Evolutionary conservation across 2,888 invertebrate genomes (phyloP).

Genomic region (Heteromyza rotundicornis): DNA sequence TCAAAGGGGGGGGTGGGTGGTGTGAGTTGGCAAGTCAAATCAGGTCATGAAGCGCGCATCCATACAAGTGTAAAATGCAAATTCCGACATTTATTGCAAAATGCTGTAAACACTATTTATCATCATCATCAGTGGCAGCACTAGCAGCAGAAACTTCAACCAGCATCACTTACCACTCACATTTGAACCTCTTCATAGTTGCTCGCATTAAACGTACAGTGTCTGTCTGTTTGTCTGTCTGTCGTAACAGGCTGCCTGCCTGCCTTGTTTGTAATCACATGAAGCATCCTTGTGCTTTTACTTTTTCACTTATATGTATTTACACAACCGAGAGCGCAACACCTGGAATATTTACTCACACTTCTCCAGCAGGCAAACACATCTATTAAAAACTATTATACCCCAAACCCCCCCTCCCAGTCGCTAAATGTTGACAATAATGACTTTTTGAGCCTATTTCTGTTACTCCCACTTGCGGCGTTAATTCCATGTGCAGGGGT

Average conservation of each 20-base stretch:
- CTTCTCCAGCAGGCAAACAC: background rate
- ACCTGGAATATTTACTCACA: background rate
- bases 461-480: slow-evolving; percentile 17
- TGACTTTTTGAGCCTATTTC: slow-evolving; percentile 53
- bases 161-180: no score
- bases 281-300: no score
- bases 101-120: background rate
- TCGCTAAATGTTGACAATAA: slow-evolving; percentile 51
- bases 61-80: background rate
- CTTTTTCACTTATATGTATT: no score
- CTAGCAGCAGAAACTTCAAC: background rate
- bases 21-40: background rate
- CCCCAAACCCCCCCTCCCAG: no score
- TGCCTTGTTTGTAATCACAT: no score
- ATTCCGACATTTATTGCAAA: slow-evolving; percentile 2
- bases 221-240: no score
- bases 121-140: background rate
- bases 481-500: no score
- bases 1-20: background rate
- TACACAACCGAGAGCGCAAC: no score
- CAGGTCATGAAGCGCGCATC: background rate
- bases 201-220: no score
- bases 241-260: no score
- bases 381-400: background rate
- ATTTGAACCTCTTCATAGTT: no score